Conservation (phyloP, 2,113 vertebrate species). For the Aphelocoma coerulescens region DNA sequence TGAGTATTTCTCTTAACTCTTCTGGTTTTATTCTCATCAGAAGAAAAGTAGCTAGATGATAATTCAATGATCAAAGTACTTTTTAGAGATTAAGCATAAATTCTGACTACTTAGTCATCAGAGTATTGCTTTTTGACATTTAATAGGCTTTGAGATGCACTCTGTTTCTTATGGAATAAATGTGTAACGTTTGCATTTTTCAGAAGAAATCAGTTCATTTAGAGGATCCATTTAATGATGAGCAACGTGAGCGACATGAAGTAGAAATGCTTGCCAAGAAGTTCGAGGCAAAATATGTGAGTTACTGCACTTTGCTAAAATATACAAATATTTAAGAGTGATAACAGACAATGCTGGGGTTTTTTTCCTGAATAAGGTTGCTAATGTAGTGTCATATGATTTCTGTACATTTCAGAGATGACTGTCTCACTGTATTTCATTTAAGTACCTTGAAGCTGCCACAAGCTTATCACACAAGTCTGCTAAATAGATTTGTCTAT, state of each 20-base stretch:
- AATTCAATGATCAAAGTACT: background rate
- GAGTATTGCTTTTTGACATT: background rate
- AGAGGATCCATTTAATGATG: slow-evolving; percentile 88
- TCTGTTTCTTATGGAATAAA: slow-evolving; percentile 9
- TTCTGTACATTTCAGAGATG: background rate
- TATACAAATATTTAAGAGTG: background rate
- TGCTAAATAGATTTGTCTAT: slow-evolving; percentile 13
- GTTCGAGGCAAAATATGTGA: slow-evolving; percentile 97
- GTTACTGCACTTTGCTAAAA: slow-evolving; percentile 53
- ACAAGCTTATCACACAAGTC: slow-evolving; percentile 17
- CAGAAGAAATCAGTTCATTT: slow-evolving; percentile 77
- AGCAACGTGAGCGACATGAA: slow-evolving; percentile 85
- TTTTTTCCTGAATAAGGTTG: background rate
- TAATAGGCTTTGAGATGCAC: background rate
- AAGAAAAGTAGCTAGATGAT: background rate
- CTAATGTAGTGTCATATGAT: background rate
- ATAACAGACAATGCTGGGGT: background rate
- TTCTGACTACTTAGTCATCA: background rate
- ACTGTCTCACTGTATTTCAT: background rate
- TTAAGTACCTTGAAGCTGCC: slow-evolving; percentile 9
- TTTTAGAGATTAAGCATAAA: background rate
- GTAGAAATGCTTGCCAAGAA: slow-evolving; percentile 93
- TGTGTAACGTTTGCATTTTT: slow-evolving; percentile 9
- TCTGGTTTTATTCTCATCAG: background rate
- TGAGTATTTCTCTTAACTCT: background rate